Evolutionary conservation across 2,113 vertebrate species (phyloP).

Genomic region (Entelurus aequoreus): DNA sequence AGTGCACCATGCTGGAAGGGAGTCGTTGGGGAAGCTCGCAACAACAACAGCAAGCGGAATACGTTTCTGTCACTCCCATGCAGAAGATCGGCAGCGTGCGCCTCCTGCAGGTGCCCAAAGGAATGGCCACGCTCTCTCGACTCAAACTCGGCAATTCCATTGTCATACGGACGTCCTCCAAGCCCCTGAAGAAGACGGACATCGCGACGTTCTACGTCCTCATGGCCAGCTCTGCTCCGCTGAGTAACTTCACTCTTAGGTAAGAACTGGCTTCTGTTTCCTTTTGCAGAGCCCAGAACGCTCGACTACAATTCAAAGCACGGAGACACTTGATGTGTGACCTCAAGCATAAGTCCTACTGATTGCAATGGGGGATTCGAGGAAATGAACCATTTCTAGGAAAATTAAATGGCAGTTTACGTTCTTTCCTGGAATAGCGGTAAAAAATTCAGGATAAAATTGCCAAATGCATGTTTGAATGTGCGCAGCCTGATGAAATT

Average conservation of each 20-base stretch:
- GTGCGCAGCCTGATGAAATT: slow-evolving; percentile 37
- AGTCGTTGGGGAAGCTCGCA: slow-evolving; percentile 33
- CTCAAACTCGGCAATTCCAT: slow-evolving; percentile 81
- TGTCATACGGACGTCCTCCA: slow-evolving; percentile 75
- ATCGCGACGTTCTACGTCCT: slow-evolving; percentile 83
- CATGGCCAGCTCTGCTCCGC: slow-evolving; percentile 75
- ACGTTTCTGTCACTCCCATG: slow-evolving; percentile 75
- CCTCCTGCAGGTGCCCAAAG: slow-evolving; percentile 76
- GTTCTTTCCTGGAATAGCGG: slow-evolving; percentile 37
- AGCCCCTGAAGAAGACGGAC: slow-evolving; percentile 77
- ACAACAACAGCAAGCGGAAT: slow-evolving; percentile 66
- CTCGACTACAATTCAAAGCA: slow-evolving; percentile 11
- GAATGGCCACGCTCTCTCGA: slow-evolving; percentile 72
- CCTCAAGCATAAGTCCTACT: slow-evolving; percentile 19
- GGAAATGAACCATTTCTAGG: slow-evolving; percentile 45
- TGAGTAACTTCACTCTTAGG: slow-evolving; percentile 86
- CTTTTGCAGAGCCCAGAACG: background rate
- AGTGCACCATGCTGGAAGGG: slow-evolving; percentile 59
- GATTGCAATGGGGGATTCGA: slow-evolving; percentile 35
- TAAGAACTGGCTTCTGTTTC: slow-evolving; percentile 54
- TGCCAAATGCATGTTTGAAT: slow-evolving; percentile 26
- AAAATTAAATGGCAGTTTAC: slow-evolving; percentile 36
- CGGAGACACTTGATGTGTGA: slow-evolving; percentile 11
- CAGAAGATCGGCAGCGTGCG: slow-evolving; percentile 87
- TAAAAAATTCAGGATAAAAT: slow-evolving; percentile 36